Percentiles rank a stretch among this genome's conserved stretches.
phyloP scores from a whole-genome alignment of 2,113 vertebrate species.

The Pantherophis guttatus region DNA sequence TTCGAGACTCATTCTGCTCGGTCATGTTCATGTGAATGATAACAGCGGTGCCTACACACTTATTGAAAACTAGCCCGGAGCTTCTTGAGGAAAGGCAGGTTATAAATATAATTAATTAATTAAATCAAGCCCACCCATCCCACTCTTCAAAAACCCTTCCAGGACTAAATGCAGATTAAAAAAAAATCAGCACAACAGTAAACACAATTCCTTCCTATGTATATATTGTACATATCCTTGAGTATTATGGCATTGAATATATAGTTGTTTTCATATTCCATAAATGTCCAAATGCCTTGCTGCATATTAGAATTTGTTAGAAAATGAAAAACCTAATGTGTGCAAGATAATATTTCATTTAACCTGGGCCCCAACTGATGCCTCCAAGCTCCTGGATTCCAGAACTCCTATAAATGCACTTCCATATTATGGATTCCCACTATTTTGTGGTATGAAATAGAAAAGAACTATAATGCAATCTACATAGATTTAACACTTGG shows the following conservation, averaged over 20 bases:
- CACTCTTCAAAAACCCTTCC: background rate
- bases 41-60: conserved; percentile 34
- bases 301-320: background rate
- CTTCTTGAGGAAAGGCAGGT: background rate
- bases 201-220: background rate
- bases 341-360: background rate
- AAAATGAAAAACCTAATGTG: background rate
- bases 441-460: background rate
- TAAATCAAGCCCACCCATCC: background rate
- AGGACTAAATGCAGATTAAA: background rate
- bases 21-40: conserved; percentile 41
- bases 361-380: background rate
- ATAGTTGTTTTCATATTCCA: background rate
- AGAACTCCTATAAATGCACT: background rate
- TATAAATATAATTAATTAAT: background rate
- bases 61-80: background rate
- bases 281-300: background rate
- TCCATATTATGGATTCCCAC: background rate
- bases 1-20: background rate
- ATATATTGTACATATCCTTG: background rate
- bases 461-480: background rate
- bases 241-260: background rate
- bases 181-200: background rate
- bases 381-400: background rate
- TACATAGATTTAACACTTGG: background rate